These are phyloP conservation scores for Plutella xylostella DNA, from an alignment of 2,888 invertebrate species.

Conservation along the genomic window DNA sequence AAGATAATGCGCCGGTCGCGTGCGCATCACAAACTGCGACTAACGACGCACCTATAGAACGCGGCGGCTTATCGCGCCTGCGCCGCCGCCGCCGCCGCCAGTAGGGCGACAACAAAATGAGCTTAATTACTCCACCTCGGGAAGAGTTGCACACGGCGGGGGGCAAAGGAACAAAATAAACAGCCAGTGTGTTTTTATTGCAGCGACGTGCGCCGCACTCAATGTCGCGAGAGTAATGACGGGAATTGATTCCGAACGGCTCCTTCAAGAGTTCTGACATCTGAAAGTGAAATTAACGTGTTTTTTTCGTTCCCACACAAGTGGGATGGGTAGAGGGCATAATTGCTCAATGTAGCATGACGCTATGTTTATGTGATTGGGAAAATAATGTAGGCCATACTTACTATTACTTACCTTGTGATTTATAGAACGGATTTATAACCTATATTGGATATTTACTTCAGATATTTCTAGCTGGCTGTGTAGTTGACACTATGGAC, in stretches of 20 bases:
- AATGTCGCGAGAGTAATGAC: slow-evolving; percentile 56
- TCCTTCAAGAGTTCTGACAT: not conserved
- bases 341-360: not conserved
- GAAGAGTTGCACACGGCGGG: not conserved
- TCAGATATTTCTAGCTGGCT: too few relatives aligned
- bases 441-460: too few relatives aligned
- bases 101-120: slow-evolving; percentile 49
- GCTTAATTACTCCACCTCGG: slow-evolving; percentile 42
- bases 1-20: slow-evolving; percentile 66
- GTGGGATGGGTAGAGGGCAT: too few relatives aligned
- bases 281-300: not conserved
- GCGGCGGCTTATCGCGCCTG: slow-evolving; percentile 63
- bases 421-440: too few relatives aligned
- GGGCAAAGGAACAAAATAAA: not conserved
- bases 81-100: slow-evolving; percentile 25
- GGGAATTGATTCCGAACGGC: not conserved
- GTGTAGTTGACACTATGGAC: too few relatives aligned
- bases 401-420: too few relatives aligned
- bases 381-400: too few relatives aligned
- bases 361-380: not conserved
- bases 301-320: not conserved
- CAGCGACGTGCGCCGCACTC: slow-evolving; percentile 45
- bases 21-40: slow-evolving; percentile 56
- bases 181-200: slow-evolving; percentile 46
- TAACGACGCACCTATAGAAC: slow-evolving; percentile 62